Conservation (phyloP, 2,888 invertebrate genomes). For the Lasioglossum calceatum region DNA sequence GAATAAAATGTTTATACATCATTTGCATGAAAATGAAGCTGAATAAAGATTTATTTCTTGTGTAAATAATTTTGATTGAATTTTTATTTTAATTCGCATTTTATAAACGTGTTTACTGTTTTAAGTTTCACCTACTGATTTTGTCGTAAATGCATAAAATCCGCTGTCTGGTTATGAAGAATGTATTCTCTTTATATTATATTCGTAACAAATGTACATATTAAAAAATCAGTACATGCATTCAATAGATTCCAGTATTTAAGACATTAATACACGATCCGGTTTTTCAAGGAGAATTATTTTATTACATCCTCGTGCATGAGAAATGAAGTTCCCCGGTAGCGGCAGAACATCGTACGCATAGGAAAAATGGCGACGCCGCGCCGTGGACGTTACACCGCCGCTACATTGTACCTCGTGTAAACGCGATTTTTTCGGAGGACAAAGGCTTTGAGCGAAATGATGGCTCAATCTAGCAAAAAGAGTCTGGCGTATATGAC, state of each 20-base stretch:
- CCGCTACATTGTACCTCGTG: neutral
- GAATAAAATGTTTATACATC: too few relatives aligned
- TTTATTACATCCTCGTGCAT: neutral
- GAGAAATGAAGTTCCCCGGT: neutral
- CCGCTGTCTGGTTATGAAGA: too few relatives aligned
- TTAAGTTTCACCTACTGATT: too few relatives aligned
- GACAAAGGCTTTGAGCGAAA: constrained; percentile 5
- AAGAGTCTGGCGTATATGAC: constrained; percentile 13
- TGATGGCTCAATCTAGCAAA: constrained; percentile 14
- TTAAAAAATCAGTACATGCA: neutral
- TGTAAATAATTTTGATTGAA: too few relatives aligned
- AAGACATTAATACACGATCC: too few relatives aligned
- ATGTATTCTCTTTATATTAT: neutral
- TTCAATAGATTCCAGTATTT: neutral
- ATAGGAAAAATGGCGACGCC: neutral
- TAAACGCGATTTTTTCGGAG: neutral
- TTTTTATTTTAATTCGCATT: too few relatives aligned
- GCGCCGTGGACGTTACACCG: neutral
- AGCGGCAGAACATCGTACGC: neutral
- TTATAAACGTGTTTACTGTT: too few relatives aligned
- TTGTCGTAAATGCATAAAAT: too few relatives aligned
- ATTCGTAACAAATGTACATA: neutral
- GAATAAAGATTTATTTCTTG: too few relatives aligned
- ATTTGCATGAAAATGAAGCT: too few relatives aligned
- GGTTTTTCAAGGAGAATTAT: neutral